These are phyloP conservation scores for Caiman crocodilus DNA, from an alignment of 2,797 vertebrate species.

Conservation along the genomic window DNA sequence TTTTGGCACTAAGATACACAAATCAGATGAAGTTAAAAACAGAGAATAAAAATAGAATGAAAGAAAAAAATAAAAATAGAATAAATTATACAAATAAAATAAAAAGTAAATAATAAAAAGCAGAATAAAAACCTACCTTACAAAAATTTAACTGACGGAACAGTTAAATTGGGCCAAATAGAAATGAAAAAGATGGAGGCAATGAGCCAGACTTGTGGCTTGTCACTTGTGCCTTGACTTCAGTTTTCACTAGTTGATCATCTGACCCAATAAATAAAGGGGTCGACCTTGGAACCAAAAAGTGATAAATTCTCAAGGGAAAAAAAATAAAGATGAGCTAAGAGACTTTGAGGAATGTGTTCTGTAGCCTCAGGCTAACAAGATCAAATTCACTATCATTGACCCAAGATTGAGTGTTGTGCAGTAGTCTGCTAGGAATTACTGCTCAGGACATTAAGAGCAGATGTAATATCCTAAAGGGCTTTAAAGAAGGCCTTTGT, in stretches of 20 bases:
- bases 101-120: no score
- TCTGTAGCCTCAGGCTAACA: background rate
- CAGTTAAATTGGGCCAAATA: no score
- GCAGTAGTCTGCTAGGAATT: background rate
- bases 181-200: background rate
- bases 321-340: background rate
- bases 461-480: background rate
- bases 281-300: background rate
- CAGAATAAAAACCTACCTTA: no score
- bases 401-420: background rate
- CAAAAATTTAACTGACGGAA: no score
- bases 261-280: background rate
- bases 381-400: slow-evolving; percentile 20
- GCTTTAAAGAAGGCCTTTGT: slow-evolving; percentile 39
- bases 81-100: no score
- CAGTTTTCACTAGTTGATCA: background rate
- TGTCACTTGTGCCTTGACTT: no score
- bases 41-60: no score
- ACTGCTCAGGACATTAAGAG: slow-evolving; percentile 29
- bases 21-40: no score
- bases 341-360: slow-evolving; percentile 8
- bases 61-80: no score
- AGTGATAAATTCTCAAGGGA: slow-evolving; percentile 11
- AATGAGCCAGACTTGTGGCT: background rate
- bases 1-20: no score